phyloP scores from a whole-genome alignment of 2,113 vertebrate species.

The Eclectus roratus region DNA sequence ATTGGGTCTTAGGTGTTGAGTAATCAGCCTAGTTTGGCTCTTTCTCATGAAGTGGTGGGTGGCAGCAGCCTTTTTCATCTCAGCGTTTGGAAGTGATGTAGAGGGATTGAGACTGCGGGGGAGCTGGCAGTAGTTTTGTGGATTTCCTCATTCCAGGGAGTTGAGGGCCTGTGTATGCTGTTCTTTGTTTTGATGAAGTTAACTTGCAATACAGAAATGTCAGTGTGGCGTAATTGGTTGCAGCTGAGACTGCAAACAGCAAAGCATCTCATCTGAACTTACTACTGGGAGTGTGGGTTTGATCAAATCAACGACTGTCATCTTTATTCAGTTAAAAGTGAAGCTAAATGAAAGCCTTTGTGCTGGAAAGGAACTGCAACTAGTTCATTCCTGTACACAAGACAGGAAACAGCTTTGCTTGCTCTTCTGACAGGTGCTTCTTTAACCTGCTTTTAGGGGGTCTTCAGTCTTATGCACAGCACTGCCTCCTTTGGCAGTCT shows the following conservation, averaged over 20 bases:
- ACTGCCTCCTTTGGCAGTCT: not conserved
- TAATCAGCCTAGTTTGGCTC: not conserved
- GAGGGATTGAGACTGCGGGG: not conserved
- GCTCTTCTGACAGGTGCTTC: not conserved
- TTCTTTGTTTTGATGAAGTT: conserved; percentile 47
- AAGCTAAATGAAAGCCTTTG: not conserved
- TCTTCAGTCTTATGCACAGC: not conserved
- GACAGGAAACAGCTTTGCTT: not conserved
- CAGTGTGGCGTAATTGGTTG: conserved; percentile 36
- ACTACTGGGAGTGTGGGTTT: not conserved
- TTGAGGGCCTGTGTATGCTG: not conserved
- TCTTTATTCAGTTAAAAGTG: conserved; percentile 28
- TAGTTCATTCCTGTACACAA: not conserved
- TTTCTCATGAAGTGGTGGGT: not conserved
- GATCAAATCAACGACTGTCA: conserved; percentile 37
- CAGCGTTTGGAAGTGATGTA: conserved; percentile 23
- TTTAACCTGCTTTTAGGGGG: not conserved
- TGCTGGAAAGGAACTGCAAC: not conserved
- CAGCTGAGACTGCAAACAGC: conserved; percentile 40
- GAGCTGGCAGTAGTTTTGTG: conserved; percentile 18
- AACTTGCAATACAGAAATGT: conserved; percentile 37
- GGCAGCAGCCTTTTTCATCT: conserved; percentile 25
- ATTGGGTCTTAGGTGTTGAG: not conserved
- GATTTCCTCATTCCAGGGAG: not conserved
- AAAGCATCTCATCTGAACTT: conserved; percentile 16